Conservation (phyloP, 2,113 vertebrate genomes). For the Tichodroma muraria region DNA sequence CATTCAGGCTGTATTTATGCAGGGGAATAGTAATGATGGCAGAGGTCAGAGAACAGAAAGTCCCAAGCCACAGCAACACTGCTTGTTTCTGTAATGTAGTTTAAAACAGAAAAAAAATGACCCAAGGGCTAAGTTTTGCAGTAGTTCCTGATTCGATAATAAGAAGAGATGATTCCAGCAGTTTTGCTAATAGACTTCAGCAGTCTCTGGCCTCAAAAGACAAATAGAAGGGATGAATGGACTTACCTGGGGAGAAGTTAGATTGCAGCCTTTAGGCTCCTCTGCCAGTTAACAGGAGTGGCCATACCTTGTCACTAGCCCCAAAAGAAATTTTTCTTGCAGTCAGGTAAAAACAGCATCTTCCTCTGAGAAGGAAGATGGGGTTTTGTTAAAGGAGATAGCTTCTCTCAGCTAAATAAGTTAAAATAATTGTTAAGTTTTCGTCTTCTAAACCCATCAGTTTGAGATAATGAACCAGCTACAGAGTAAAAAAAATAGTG, state of each 20-base stretch:
- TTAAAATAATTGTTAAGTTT: background rate
- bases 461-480: background rate
- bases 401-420: background rate
- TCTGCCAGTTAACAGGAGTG: background rate
- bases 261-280: background rate
- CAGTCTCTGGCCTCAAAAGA: background rate
- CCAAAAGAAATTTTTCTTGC: background rate
- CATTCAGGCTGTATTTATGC: background rate
- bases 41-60: background rate
- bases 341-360: background rate
- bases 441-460: background rate
- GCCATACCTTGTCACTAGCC: background rate
- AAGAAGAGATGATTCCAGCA: background rate
- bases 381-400: background rate
- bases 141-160: background rate
- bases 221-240: background rate
- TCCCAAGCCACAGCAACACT: background rate
- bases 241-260: background rate
- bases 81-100: rapidly evolving
- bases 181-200: background rate
- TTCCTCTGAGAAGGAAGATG: background rate
- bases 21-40: background rate
- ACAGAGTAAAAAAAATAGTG: background rate
- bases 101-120: background rate
- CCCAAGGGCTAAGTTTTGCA: background rate